phyloP scores from a whole-genome alignment of 2,113 vertebrate species.

The Myotis lucifugus region DNA sequence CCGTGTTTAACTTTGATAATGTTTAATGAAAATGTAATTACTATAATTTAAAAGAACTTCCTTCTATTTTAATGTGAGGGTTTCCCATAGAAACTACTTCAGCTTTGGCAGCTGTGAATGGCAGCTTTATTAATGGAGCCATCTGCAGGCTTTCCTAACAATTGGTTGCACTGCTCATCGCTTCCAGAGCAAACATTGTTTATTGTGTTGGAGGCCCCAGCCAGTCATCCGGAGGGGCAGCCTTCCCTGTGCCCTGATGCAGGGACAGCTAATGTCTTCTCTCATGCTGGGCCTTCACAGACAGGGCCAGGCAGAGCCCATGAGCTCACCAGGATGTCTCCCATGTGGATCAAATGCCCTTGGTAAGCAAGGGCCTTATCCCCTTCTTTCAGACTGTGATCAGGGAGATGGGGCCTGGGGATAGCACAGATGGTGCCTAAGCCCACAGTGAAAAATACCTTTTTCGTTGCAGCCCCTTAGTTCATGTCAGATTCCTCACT shows the following conservation, averaged over 20 bases:
- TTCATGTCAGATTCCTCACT: background rate
- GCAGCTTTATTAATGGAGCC: conserved; percentile 60
- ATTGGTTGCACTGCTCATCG: background rate
- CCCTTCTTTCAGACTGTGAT: background rate
- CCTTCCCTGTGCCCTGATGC: background rate
- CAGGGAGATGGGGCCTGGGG: background rate
- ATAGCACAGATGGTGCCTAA: background rate
- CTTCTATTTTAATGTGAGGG: conserved; percentile 58
- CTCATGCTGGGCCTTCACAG: background rate
- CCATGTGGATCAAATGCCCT: background rate
- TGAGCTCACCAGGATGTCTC: fast-evolving
- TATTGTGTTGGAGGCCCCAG: background rate
- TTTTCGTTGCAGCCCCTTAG: background rate
- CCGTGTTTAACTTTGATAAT: conserved; percentile 39
- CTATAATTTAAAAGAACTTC: conserved; percentile 73
- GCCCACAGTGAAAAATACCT: background rate
- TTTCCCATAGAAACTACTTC: conserved; percentile 82
- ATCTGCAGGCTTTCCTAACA: conserved; percentile 36
- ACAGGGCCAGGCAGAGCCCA: background rate
- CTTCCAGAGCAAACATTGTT: conserved; percentile 24
- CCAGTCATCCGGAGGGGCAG: background rate
- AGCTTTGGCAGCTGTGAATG: conserved; percentile 24
- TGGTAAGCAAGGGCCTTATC: background rate
- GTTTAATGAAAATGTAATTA: conserved; percentile 80
- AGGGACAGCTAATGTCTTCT: background rate